Percentiles rank a stretch among this genome's conserved stretches.
Conservation (phyloP, 2,888 invertebrate species). For the Drosophila kokeensis region DNA sequence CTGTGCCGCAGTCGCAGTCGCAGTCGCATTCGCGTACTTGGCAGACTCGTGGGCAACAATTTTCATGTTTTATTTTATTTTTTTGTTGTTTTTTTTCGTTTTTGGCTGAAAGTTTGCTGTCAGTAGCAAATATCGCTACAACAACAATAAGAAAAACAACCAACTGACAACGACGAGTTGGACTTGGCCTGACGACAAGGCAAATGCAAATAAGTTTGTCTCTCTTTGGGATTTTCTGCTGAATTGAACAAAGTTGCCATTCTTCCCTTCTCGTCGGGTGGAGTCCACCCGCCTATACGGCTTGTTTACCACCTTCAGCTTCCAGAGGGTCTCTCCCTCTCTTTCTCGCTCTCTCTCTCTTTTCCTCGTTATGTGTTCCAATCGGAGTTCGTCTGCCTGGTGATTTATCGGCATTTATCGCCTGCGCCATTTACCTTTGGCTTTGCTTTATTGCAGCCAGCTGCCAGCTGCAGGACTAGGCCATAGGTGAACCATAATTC, state of each 20-base stretch:
- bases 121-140: conserved; percentile 59
- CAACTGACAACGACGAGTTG: conserved; percentile 43
- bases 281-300: conserved; percentile 34
- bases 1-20: conserved; percentile 7
- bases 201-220: conserved; percentile 76
- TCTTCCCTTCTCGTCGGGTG: conserved; percentile 9
- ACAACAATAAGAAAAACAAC: conserved; percentile 15
- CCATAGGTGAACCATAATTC: conserved; percentile 68
- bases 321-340: conserved; percentile 8
- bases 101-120: conserved; percentile 48
- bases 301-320: conserved; percentile 57
- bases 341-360: conserved; percentile 2
- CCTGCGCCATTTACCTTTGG: conserved; percentile 59
- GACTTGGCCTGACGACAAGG: conserved; percentile 45
- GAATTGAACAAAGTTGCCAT: conserved; percentile 63
- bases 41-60: conserved; percentile 82
- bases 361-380: background rate
- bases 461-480: conserved; percentile 45
- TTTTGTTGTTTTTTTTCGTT: conserved; percentile 3
- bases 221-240: conserved; percentile 56
- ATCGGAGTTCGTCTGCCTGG: conserved; percentile 16
- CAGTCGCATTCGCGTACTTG: conserved; percentile 56
- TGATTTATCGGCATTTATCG: conserved; percentile 72
- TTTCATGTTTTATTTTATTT: conserved; percentile 67
- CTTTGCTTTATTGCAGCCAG: conserved; percentile 23